Conservation (phyloP, 37 sponge, comb jelly and placozoan genomes). For the Diacarnus erythraeanus region DNA sequence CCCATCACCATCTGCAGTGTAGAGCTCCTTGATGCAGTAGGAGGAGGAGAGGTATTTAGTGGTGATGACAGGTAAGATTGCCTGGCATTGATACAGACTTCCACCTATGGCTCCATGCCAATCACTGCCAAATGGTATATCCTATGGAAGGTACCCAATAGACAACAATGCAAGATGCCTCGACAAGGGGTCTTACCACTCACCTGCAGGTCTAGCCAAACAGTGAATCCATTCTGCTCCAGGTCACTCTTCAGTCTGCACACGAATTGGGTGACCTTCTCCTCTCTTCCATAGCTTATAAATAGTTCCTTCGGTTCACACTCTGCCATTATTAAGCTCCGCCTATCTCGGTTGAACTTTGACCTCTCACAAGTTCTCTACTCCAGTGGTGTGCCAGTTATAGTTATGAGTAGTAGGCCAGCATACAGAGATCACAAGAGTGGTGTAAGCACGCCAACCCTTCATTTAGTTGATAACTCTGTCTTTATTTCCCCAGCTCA, state of each 20-base stretch:
- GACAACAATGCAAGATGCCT: not conserved
- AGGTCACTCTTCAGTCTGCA: constrained; percentile 48
- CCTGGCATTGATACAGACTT: constrained; percentile 56
- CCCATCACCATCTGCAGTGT: constrained; percentile 68
- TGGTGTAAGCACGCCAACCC: constrained; percentile 22
- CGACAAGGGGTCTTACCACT: not conserved
- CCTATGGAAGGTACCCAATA: not conserved
- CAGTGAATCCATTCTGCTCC: constrained; percentile 51
- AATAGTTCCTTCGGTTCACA: constrained; percentile 33
- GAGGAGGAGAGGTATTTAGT: constrained; percentile 67
- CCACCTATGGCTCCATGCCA: constrained; percentile 80
- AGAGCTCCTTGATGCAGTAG: constrained; percentile 67
- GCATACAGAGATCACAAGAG: constrained; percentile 46
- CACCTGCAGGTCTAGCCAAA: constrained; percentile 70
- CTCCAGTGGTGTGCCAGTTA: not conserved
- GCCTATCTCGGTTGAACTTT: no score
- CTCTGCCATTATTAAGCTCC: no score
- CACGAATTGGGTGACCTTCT: constrained; percentile 43
- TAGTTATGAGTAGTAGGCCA: constrained; percentile 14
- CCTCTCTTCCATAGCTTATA: constrained; percentile 72
- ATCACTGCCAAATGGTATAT: constrained; percentile 66
- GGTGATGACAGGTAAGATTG: constrained; percentile 64
- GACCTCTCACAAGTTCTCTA: no score
- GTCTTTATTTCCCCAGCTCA: constrained; percentile 48
- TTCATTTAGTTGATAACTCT: not conserved